Conservation (phyloP, 1,140 invertebrate genomes). For the Xylocopa sonorina region DNA sequence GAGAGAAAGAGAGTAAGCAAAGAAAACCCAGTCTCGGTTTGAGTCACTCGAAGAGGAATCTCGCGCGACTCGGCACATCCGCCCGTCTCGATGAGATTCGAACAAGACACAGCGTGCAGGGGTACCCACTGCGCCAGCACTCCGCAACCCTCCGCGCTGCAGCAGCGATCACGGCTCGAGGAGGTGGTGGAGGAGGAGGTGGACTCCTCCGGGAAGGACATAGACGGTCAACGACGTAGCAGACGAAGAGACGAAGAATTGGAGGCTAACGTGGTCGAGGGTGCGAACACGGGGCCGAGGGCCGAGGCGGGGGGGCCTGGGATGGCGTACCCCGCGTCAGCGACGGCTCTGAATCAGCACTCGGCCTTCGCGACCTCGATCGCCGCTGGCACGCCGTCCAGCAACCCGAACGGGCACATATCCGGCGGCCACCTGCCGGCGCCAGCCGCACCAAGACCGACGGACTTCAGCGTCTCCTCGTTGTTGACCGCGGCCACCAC, state of each 20-base stretch:
- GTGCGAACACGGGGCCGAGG: conserved; percentile 80
- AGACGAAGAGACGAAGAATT: conserved; percentile 71
- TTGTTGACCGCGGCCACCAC: conserved; percentile 88
- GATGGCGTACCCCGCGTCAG: conserved; percentile 81
- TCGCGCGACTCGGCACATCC: conserved; percentile 77
- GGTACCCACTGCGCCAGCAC: conserved; percentile 83
- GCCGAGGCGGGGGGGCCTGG: conserved; percentile 80
- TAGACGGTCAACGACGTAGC: conserved; percentile 60
- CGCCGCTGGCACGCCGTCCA: conserved; percentile 60
- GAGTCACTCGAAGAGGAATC: conserved; percentile 79
- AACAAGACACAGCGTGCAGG: conserved; percentile 81
- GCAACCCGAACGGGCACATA: conserved; percentile 76
- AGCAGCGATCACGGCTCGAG: conserved; percentile 68
- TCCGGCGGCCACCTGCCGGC: conserved; percentile 83
- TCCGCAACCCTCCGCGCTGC: conserved; percentile 78
- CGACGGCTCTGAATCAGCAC: conserved; percentile 79
- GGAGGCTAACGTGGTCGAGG: conserved; percentile 76
- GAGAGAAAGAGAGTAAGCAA: no score
- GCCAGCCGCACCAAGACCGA: conserved; percentile 87
- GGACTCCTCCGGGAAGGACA: conserved; percentile 71
- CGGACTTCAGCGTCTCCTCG: conserved; percentile 96
- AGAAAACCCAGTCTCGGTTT: conserved; percentile 28
- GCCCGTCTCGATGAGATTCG: conserved; percentile 82
- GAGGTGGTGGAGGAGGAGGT: conserved; percentile 71
- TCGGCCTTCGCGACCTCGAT: conserved; percentile 76